Percentiles rank a stretch among this genome's conserved stretches.
Evolutionary conservation across 2,797 vertebrate genomes (phyloP).

Genomic region (Diplodus puntazzo): DNA sequence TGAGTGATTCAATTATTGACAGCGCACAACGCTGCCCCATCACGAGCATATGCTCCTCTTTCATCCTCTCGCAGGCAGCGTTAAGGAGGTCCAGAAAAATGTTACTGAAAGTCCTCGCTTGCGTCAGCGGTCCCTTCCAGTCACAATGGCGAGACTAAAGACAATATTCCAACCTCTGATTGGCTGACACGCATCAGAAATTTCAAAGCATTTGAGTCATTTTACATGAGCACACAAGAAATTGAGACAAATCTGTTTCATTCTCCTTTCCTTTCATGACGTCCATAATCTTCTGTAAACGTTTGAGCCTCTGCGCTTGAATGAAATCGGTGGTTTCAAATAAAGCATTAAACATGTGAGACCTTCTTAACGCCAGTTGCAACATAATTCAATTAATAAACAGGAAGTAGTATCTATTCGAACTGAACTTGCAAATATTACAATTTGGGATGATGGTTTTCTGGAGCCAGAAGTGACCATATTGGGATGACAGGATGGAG

Average conservation of each 20-base stretch:
- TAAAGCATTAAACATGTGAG: constrained; percentile 5
- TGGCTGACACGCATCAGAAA: constrained; percentile 10
- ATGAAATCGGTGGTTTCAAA: constrained; percentile 10
- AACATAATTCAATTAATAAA: background rate
- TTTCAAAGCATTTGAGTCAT: constrained; percentile 21
- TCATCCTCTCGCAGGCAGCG: constrained; percentile 44
- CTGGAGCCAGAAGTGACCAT: no score
- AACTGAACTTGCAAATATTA: background rate
- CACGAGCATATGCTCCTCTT: constrained; percentile 69
- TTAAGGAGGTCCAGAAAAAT: constrained; percentile 30
- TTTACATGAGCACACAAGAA: constrained; percentile 13
- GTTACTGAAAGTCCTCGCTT: constrained; percentile 11
- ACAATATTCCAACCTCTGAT: constrained; percentile 2
- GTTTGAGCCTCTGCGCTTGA: background rate
- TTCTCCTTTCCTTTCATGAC: constrained; percentile 14
- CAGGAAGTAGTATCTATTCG: background rate
- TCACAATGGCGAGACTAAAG: constrained; percentile 2
- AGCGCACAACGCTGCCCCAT: constrained; percentile 51
- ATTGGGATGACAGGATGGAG: no score
- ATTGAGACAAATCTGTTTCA: background rate
- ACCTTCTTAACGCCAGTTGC: background rate
- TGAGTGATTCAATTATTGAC: constrained; percentile 79
- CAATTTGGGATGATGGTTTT: background rate
- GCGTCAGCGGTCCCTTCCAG: constrained; percentile 11
- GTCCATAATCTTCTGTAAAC: background rate